Percentiles rank a stretch among this genome's conserved stretches.
phyloP scores from a whole-genome alignment of 2,888 invertebrate species.

The Phlogophora meticulosa region DNA sequence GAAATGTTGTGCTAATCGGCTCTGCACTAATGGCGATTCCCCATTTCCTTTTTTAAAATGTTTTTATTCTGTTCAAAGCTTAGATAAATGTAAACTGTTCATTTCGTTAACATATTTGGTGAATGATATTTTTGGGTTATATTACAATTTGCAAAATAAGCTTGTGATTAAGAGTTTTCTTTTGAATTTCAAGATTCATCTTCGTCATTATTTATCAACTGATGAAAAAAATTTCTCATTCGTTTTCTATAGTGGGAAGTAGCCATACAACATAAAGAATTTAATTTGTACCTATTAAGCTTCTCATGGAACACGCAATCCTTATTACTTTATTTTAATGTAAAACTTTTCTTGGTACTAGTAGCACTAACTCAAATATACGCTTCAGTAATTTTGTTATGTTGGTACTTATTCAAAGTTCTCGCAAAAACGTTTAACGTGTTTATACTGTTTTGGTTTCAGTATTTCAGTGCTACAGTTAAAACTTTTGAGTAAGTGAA shows the following conservation, averaged over 20 bases:
- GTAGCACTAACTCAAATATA: conserved; percentile 7
- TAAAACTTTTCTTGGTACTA: conserved; percentile 16
- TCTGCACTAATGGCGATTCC: conserved; percentile 73
- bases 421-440: conserved; percentile 34
- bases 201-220: conserved; percentile 2
- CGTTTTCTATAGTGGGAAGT: neutral
- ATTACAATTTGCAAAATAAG: conserved; percentile 9
- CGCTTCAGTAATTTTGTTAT: conserved; percentile 35
- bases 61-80: conserved; percentile 52
- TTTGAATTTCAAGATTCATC: conserved; percentile 2
- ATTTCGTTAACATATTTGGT: conserved; percentile 1
- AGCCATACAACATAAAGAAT: neutral
- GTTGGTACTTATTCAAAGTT: conserved; percentile 28
- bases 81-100: conserved; percentile 41
- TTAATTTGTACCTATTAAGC: neutral
- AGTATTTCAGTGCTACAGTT: conserved; percentile 10
- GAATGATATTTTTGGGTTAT: conserved; percentile 3
- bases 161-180: conserved; percentile 16
- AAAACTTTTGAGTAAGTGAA: conserved; percentile 33
- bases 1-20: conserved; percentile 73
- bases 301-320: neutral
- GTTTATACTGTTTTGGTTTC: conserved; percentile 24
- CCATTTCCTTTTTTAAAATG: conserved; percentile 69
- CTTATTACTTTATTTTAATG: conserved; percentile 20
- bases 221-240: neutral